Percentiles rank a stretch among this genome's conserved stretches.
phyloP scores from a whole-genome alignment of 2,888 invertebrate genomes.

The Camptogramma bilineatum region DNA sequence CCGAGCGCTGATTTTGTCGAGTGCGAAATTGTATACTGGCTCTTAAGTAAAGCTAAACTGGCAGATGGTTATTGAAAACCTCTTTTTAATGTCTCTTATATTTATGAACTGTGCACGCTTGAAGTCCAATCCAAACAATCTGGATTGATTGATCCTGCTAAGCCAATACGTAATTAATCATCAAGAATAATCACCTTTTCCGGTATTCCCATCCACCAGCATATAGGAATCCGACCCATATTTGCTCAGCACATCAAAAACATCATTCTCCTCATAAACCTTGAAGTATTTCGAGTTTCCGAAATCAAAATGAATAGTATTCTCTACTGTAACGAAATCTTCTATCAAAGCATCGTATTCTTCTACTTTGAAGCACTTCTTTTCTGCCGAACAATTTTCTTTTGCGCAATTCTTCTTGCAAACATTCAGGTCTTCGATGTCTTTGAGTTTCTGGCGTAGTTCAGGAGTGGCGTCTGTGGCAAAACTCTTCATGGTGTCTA shows the following conservation, averaged over 20 bases:
- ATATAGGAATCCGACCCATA: constrained; percentile 80
- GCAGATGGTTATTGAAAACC: no score
- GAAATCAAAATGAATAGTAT: constrained; percentile 78
- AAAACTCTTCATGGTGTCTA: constrained; percentile 91
- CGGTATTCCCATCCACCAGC: constrained; percentile 89
- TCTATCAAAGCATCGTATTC: constrained; percentile 63
- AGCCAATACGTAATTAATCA: no score
- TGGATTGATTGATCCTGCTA: no score
- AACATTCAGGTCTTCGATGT: constrained; percentile 71
- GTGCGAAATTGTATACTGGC: no score
- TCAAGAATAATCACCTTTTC: constrained; percentile 83
- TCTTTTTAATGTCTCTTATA: no score
- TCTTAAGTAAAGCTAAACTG: no score
- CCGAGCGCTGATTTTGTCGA: no score
- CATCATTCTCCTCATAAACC: constrained; percentile 71
- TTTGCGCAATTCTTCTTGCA: constrained; percentile 45
- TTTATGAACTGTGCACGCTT: no score
- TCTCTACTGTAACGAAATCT: constrained; percentile 47
- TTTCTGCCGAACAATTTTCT: constrained; percentile 2
- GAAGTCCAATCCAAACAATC: no score
- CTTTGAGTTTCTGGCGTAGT: constrained; percentile 76
- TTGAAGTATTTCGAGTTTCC: constrained; percentile 76
- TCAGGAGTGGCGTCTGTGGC: constrained; percentile 86
- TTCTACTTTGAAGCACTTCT: constrained; percentile 40
- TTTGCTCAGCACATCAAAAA: constrained; percentile 76